Conservation (phyloP, 1,140 invertebrate species). For the Ceratitis capitata region DNA sequence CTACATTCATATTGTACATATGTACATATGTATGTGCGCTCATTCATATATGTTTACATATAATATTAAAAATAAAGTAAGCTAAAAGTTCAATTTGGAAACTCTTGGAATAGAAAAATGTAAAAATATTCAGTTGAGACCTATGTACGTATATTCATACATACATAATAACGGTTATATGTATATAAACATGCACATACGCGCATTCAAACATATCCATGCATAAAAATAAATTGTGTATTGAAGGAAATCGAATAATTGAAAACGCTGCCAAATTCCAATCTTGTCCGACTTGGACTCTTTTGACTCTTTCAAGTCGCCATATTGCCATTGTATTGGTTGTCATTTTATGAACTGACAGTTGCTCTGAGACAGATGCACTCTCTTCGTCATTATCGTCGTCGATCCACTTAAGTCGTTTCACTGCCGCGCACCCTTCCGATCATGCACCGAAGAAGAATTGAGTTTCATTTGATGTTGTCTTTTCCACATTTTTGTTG, state of each 20-base stretch:
- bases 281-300: no score
- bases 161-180: neutral
- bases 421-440: neutral
- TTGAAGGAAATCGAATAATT: neutral
- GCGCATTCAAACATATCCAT: no score
- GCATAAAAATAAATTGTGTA: neutral
- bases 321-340: constrained; percentile 12
- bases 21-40: no score
- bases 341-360: neutral
- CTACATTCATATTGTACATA: no score
- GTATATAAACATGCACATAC: no score
- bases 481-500: neutral
- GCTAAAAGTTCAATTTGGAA: no score
- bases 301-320: neutral
- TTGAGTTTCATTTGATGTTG: neutral
- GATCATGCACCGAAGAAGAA: neutral
- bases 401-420: neutral
- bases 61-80: no score
- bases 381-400: neutral
- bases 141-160: no score
- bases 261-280: neutral
- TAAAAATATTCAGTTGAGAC: no score
- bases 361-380: neutral
- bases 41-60: no score
- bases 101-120: no score